A percentile compares a stretch with the other conserved stretches of the same genome.
These are phyloP conservation scores for Conchocele bisecta DNA, from an alignment of 2,888 invertebrate species.

Conservation along the genomic window DNA sequence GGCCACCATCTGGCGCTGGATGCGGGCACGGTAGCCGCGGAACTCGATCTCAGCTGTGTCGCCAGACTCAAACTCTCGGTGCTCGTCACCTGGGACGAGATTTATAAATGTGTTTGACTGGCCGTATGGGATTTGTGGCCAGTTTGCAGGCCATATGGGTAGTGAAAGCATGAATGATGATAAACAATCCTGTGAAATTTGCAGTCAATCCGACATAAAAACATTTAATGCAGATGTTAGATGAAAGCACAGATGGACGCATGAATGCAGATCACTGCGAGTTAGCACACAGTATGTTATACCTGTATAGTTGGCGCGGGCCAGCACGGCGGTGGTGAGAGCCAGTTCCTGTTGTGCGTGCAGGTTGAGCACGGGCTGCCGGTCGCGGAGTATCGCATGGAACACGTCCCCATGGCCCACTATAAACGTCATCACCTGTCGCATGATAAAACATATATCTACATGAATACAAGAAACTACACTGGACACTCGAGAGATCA, in stretches of 20 bases:
- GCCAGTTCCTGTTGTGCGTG: slow-evolving; percentile 90
- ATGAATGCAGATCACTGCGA: too few relatives aligned
- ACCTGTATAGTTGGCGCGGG: slow-evolving; percentile 86
- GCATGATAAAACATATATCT: neutral
- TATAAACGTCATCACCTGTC: slow-evolving; percentile 88
- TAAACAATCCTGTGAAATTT: too few relatives aligned
- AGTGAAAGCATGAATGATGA: too few relatives aligned
- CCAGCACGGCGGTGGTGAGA: slow-evolving; percentile 89
- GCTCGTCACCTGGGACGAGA: slow-evolving; percentile 52
- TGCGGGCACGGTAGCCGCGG: slow-evolving; percentile 84
- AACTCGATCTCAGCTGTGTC: slow-evolving; percentile 78
- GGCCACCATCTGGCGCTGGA: slow-evolving; percentile 90
- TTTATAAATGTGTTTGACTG: too few relatives aligned
- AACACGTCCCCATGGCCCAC: slow-evolving; percentile 92
- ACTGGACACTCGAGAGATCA: too few relatives aligned
- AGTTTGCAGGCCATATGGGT: too few relatives aligned
- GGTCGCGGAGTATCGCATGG: slow-evolving; percentile 89
- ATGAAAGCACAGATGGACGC: too few relatives aligned
- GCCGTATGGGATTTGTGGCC: too few relatives aligned
- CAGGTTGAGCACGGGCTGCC: slow-evolving; percentile 87
- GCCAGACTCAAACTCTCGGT: slow-evolving; percentile 51
- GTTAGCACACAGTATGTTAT: too few relatives aligned
- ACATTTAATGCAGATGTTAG: too few relatives aligned
- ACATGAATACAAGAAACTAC: neutral
- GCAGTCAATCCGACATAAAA: too few relatives aligned